phyloP scores from a whole-genome alignment of 2,113 vertebrate species.

The Morone saxatilis region DNA sequence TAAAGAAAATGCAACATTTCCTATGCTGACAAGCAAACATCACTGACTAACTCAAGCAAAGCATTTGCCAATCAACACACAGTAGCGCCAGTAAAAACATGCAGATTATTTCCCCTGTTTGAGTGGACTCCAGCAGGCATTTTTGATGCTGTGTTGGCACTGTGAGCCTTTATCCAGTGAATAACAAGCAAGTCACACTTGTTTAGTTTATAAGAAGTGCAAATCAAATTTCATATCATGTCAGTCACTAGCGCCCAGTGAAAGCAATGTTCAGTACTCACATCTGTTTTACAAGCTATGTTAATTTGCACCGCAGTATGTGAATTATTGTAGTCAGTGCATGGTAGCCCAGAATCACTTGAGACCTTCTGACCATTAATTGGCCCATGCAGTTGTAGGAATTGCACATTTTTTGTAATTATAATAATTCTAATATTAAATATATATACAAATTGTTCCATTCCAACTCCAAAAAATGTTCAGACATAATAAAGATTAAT shows the following conservation, averaged over 20 bases:
- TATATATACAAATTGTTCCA: background rate
- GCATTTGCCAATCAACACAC: conserved; percentile 78
- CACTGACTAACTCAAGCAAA: conserved; percentile 74
- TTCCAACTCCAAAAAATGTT: background rate
- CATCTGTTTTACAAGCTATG: conserved; percentile 32
- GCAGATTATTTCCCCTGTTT: conserved; percentile 77
- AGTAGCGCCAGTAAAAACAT: conserved; percentile 77
- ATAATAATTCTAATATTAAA: background rate
- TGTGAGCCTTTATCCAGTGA: conserved; percentile 59
- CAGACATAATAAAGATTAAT: background rate
- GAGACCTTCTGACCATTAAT: conserved; percentile 10
- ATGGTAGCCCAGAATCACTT: conserved; percentile 6
- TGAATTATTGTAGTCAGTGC: conserved; percentile 3
- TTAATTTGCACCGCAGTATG: conserved; percentile 25
- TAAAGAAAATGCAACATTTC: conserved; percentile 34
- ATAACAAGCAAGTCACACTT: conserved; percentile 69
- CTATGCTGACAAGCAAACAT: conserved; percentile 72
- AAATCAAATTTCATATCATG: conserved; percentile 69
- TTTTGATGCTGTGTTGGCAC: conserved; percentile 71
- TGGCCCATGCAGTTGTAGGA: background rate
- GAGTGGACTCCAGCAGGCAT: conserved; percentile 79
- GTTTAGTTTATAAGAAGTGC: conserved; percentile 65
- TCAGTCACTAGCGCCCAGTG: conserved; percentile 61
- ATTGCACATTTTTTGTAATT: background rate
- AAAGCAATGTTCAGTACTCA: conserved; percentile 42